Conservation (phyloP, 2,888 invertebrate species). For the Glyphotaelius pellucidus region DNA sequence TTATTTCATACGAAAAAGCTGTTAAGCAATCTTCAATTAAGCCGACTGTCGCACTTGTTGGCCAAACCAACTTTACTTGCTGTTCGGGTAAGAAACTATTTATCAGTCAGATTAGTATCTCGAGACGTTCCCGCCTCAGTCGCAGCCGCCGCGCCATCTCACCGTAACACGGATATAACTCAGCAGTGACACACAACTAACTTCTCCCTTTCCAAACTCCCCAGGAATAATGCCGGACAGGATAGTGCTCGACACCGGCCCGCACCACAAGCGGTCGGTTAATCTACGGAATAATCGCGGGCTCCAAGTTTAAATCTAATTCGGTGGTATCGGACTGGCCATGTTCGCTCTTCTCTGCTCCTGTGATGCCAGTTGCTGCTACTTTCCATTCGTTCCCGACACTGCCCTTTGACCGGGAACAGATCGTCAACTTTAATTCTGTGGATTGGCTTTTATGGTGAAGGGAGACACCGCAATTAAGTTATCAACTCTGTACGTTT, state of each 20-base stretch:
- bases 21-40: neutral
- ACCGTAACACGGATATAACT: slow-evolving; percentile 27
- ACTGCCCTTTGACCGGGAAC: slow-evolving; percentile 26
- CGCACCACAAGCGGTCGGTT: slow-evolving; percentile 61
- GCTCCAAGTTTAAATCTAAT: slow-evolving; percentile 63
- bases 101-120: slow-evolving; percentile 60
- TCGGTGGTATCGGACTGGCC: slow-evolving; percentile 56
- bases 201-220: slow-evolving; percentile 55
- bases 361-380: slow-evolving; percentile 44
- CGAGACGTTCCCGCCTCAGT: slow-evolving; percentile 37
- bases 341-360: slow-evolving; percentile 32
- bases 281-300: slow-evolving; percentile 62
- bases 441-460: neutral
- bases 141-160: slow-evolving; percentile 42
- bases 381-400: slow-evolving; percentile 34
- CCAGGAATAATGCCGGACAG: slow-evolving; percentile 55
- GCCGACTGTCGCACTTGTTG: neutral
- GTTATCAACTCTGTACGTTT: neutral
- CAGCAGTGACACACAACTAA: slow-evolving; percentile 37
- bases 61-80: neutral
- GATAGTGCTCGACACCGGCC: slow-evolving; percentile 31
- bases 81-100: slow-evolving; percentile 54
- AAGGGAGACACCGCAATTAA: neutral
- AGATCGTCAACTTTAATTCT: slow-evolving; percentile 38
- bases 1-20: neutral